Percentiles rank a stretch among this genome's conserved stretches.
Conservation (phyloP, 2,888 invertebrate species). For the Brenthis ino region DNA sequence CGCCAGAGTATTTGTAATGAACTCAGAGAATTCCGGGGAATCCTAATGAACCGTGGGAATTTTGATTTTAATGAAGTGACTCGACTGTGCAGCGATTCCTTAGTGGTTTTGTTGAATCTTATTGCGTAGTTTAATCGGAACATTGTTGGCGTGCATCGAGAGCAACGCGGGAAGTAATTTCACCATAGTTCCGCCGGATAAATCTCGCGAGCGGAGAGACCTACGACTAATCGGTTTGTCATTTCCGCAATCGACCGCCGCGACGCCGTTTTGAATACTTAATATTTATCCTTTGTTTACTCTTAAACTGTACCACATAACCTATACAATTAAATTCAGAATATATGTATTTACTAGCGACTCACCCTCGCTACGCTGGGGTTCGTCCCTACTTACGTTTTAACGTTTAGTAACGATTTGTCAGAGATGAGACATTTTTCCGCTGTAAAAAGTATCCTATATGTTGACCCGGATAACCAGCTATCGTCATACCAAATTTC, state of each 20-base stretch:
- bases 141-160: slow-evolving; percentile 62
- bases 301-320: neutral
- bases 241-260: slow-evolving; percentile 75
- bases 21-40: slow-evolving; percentile 72
- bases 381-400: too few relatives aligned
- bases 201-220: slow-evolving; percentile 66
- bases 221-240: slow-evolving; percentile 77
- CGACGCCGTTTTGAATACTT: slow-evolving; percentile 66
- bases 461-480: too few relatives aligned
- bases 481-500: too few relatives aligned
- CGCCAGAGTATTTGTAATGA: slow-evolving; percentile 76
- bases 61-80: slow-evolving; percentile 74
- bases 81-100: slow-evolving; percentile 48
- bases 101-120: slow-evolving; percentile 58
- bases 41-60: slow-evolving; percentile 80
- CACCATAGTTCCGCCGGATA: slow-evolving; percentile 72
- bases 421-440: too few relatives aligned
- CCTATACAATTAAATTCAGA: neutral
- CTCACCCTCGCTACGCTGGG: too few relatives aligned
- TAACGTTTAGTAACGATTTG: too few relatives aligned
- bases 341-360: neutral
- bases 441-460: too few relatives aligned
- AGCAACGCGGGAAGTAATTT: slow-evolving; percentile 71
- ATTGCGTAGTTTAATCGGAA: slow-evolving; percentile 57
- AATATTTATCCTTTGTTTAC: slow-evolving; percentile 57